These are phyloP conservation scores for Synaphobranchus kaupii DNA, from an alignment of 2,797 vertebrate species.

Conservation along the genomic window DNA sequence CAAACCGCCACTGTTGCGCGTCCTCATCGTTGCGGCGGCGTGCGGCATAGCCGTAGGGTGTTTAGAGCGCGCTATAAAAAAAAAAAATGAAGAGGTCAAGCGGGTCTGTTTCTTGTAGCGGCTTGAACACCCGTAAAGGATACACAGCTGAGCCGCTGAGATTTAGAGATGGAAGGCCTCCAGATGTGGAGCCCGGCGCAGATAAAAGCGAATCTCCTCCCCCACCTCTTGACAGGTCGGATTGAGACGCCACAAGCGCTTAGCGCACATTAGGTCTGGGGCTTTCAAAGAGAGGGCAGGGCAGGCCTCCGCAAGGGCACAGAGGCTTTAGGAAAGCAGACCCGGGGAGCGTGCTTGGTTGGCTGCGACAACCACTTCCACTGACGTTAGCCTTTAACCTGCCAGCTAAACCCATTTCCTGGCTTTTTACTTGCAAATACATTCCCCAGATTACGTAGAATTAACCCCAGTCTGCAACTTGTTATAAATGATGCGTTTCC, in stretches of 20 bases:
- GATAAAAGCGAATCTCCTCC: conserved; percentile 66
- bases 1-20: conserved; percentile 66
- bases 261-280: conserved; percentile 64
- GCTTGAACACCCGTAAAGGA: conserved; percentile 67
- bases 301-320: conserved; percentile 44
- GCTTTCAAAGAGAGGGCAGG: conserved; percentile 53
- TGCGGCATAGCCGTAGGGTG: conserved; percentile 44
- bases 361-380: neutral
- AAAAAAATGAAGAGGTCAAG: conserved; percentile 70
- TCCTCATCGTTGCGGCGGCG: conserved; percentile 63
- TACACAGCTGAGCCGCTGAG: conserved; percentile 65
- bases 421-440: neutral
- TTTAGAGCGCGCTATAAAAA: conserved; percentile 62
- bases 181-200: conserved; percentile 72
- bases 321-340: neutral
- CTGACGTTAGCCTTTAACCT: neutral
- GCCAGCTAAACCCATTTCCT: neutral
- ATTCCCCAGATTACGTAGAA: neutral
- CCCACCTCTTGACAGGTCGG: conserved; percentile 68
- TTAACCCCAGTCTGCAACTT: neutral
- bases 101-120: conserved; percentile 74
- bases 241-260: conserved; percentile 74
- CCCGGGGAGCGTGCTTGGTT: neutral
- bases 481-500: neutral
- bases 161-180: conserved; percentile 73